Percentiles rank a stretch among this genome's conserved stretches.
Evolutionary conservation across 1,140 invertebrate genomes (phyloP).

Genomic region (Bombus sylvicola): DNA sequence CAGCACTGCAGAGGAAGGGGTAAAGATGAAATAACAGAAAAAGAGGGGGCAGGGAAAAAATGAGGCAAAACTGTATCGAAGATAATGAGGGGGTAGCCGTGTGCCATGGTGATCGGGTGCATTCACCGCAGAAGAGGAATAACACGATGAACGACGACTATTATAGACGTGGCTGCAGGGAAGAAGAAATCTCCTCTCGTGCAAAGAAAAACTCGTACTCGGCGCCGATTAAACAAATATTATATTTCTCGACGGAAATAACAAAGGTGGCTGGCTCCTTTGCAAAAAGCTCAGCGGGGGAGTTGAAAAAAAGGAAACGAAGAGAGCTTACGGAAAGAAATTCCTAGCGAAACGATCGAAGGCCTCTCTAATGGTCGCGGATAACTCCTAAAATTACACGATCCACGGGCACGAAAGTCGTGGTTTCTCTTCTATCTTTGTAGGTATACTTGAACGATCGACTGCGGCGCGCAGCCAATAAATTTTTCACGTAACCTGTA

Average conservation of each 20-base stretch:
- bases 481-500: slow-evolving; percentile 79
- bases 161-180: slow-evolving; percentile 53
- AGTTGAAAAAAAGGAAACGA: background rate
- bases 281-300: background rate
- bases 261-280: background rate
- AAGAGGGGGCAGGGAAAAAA: slow-evolving; percentile 57
- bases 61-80: slow-evolving; percentile 73
- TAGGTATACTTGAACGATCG: slow-evolving; percentile 38
- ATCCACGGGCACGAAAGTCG: slow-evolving; percentile 3
- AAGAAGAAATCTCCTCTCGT: background rate
- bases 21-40: slow-evolving; percentile 67
- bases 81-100: slow-evolving; percentile 74
- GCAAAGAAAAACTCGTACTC: background rate
- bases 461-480: slow-evolving; percentile 64
- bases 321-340: background rate
- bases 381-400: slow-evolving; percentile 39
- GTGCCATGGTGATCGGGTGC: slow-evolving; percentile 60
- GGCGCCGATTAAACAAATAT: background rate
- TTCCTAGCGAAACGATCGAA: slow-evolving; percentile 13
- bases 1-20: slow-evolving; percentile 39
- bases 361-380: background rate
- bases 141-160: slow-evolving; percentile 54
- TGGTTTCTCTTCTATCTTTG: slow-evolving; percentile 47
- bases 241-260: background rate
- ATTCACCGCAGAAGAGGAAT: slow-evolving; percentile 64